These are phyloP conservation scores for Dicrostonyx torquatus DNA, from an alignment of 2,797 vertebrate genomes.

Conservation along the genomic window DNA sequence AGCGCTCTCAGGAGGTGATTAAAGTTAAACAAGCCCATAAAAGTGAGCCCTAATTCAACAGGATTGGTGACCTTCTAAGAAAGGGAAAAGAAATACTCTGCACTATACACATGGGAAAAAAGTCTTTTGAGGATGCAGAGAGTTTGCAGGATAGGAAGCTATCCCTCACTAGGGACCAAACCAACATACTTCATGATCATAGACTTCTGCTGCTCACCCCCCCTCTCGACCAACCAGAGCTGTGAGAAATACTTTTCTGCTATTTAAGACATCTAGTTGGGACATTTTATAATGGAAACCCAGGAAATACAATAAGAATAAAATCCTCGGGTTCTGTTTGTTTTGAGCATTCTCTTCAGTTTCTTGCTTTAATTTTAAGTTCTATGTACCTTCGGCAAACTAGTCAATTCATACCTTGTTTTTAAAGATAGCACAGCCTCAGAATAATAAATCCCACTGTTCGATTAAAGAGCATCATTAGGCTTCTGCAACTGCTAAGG, in stretches of 20 bases:
- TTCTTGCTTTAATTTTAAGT: conserved; percentile 23
- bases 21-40: not conserved
- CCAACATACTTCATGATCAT: not conserved
- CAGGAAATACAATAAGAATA: not conserved
- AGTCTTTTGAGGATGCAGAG: not conserved
- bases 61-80: not conserved
- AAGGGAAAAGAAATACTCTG: not conserved
- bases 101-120: not conserved
- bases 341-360: conserved; percentile 19
- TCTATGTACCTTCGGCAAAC: not conserved
- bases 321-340: not conserved
- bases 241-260: not conserved
- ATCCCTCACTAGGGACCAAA: not conserved
- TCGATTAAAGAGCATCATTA: not conserved
- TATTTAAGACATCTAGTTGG: not conserved
- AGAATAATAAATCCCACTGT: not conserved
- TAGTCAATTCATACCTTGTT: not conserved
- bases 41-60: not conserved
- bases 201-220: not conserved
- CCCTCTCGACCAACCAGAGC: too few relatives aligned
- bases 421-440: not conserved
- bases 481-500: not conserved
- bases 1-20: not conserved
- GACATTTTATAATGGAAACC: not conserved
- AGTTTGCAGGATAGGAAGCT: not conserved